Evolutionary conservation across 2,113 vertebrate species (phyloP).

Genomic region (Fulmarus glacialis): DNA sequence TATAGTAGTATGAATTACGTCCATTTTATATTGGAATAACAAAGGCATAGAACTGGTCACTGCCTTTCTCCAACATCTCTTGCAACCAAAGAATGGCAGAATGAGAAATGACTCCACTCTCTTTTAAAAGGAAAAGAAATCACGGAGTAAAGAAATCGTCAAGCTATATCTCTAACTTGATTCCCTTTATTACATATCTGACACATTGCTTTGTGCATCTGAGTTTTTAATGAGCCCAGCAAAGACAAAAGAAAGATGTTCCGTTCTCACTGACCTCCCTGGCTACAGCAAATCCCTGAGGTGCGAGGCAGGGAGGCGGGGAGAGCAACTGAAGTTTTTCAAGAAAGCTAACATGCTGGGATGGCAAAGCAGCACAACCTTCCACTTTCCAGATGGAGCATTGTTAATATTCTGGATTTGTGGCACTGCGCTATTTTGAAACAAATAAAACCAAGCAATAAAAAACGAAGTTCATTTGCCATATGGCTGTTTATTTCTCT

Average conservation of each 20-base stretch:
- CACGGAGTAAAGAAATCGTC: not conserved
- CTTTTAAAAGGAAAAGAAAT: not conserved
- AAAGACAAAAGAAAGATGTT: not conserved
- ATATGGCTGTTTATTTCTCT: constrained; percentile 78
- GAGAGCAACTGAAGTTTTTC: not conserved
- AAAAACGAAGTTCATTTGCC: constrained; percentile 72
- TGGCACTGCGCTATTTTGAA: constrained; percentile 64
- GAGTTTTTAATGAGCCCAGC: not conserved
- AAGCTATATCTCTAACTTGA: not conserved
- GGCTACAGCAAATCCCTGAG: not conserved
- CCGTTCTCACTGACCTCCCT: not conserved
- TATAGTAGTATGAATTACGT: not conserved
- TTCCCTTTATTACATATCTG: not conserved
- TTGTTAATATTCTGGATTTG: constrained; percentile 78
- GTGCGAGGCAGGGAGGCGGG: not conserved
- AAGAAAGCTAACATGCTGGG: not conserved
- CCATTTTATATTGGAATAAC: not conserved
- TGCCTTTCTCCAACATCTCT: not conserved
- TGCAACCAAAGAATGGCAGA: not conserved
- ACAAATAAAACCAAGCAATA: constrained; percentile 74
- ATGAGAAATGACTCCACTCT: not conserved
- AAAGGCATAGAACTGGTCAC: not conserved
- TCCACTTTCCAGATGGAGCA: constrained; percentile 71
- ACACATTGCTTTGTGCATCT: not conserved
- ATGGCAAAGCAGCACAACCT: constrained; percentile 24